Percentiles rank a stretch among this genome's conserved stretches.
These are phyloP conservation scores for Daubentonia madagascariensis DNA, from an alignment of 2,113 vertebrate genomes.

Conservation along the genomic window DNA sequence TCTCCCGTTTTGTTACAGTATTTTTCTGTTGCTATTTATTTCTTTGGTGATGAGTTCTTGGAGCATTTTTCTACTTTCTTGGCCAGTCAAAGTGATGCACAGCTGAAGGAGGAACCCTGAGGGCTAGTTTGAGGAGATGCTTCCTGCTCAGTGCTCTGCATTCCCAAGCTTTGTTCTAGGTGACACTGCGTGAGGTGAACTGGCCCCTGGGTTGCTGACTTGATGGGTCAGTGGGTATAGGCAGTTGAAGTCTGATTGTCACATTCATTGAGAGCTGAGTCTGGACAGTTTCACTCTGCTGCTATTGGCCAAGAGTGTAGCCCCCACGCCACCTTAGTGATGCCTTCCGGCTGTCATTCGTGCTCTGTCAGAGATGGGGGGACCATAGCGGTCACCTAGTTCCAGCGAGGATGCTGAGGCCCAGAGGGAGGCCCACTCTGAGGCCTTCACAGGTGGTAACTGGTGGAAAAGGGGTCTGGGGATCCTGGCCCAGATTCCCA, in stretches of 20 bases:
- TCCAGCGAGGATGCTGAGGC: not conserved
- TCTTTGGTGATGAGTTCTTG: not conserved
- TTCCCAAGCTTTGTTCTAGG: not conserved
- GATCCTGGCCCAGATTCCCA: not conserved
- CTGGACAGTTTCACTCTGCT: not conserved
- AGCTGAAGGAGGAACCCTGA: not conserved
- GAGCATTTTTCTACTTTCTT: not conserved
- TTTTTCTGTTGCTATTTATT: not conserved
- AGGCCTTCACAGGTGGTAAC: not conserved
- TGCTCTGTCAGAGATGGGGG: not conserved
- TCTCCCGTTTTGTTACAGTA: fast-evolving
- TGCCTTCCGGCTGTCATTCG: no score
- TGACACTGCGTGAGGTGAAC: not conserved
- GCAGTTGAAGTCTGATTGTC: not conserved
- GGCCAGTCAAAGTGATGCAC: not conserved
- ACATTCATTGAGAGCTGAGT: not conserved
- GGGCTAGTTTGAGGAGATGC: not conserved
- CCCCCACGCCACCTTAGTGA: fast-evolving
- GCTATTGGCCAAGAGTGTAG: not conserved
- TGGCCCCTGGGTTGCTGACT: fast-evolving
- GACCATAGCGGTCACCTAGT: not conserved
- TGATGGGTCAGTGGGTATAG: fast-evolving
- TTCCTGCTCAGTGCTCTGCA: not conserved
- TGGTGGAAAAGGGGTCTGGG: not conserved
- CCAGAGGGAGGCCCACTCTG: not conserved